Conservation (phyloP, 2,888 invertebrate species). For the Tipula confusa region DNA sequence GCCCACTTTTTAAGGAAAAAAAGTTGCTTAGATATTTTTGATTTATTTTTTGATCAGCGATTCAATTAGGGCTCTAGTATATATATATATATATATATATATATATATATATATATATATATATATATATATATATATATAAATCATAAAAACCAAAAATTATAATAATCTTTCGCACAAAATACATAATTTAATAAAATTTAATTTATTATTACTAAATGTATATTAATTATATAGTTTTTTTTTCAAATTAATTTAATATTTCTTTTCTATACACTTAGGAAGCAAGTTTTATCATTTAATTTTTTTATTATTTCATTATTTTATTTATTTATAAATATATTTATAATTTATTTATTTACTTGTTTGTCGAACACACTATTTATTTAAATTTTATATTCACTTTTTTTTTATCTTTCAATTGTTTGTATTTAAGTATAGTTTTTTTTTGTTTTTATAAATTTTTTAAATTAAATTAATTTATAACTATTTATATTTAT, state of each 20-base stretch:
- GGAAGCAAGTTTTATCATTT: slow-evolving; percentile 30
- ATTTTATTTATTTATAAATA: background rate
- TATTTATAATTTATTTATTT: background rate
- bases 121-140: background rate
- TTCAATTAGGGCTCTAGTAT: no score
- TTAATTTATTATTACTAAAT: background rate
- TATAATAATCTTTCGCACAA: background rate
- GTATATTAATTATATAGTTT: background rate
- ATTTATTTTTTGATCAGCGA: no score
- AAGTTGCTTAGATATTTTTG: no score
- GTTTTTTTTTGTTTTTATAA: no score
- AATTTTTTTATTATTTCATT: background rate
- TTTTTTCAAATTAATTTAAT: slow-evolving; percentile 21
- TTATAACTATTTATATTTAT: background rate
- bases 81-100: no score
- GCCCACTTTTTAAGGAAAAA: no score
- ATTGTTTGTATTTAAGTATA: slow-evolving; percentile 13
- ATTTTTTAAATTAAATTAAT: no score
- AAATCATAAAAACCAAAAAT: background rate
- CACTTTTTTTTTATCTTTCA: background rate
- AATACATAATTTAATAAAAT: background rate
- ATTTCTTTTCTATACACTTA: slow-evolving; percentile 30
- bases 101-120: background rate
- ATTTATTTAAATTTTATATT: background rate
- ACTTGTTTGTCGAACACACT: slow-evolving; percentile 27